These are phyloP conservation scores for Branchinecta sandiegonensis DNA, from an alignment of 2,888 invertebrate species.

Conservation along the genomic window DNA sequence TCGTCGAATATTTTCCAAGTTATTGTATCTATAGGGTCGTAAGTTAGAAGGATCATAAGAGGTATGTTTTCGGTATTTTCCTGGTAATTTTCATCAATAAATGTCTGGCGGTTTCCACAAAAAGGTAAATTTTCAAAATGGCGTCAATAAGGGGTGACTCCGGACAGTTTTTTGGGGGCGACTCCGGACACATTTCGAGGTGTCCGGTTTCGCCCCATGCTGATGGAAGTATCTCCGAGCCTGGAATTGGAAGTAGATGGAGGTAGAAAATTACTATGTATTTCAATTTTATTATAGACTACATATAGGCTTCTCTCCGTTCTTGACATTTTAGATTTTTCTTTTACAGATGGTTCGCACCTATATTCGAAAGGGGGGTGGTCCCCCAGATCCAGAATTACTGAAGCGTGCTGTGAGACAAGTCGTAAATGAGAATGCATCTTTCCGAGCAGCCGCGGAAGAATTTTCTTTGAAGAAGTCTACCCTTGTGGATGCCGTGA, in stretches of 20 bases:
- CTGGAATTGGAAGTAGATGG: neutral
- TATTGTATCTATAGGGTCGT: too few species aligned
- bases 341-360: conserved; percentile 19
- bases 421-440: conserved; percentile 4
- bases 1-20: too few species aligned
- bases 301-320: conserved; percentile 9
- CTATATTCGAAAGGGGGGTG: conserved; percentile 8
- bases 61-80: too few species aligned
- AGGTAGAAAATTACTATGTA: neutral
- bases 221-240: conserved; percentile 1
- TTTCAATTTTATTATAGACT: conserved; percentile 8
- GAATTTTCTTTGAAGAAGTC: conserved; percentile 19
- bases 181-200: too few species aligned
- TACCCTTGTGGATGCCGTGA: conserved; percentile 13
- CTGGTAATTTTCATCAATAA: too few species aligned
- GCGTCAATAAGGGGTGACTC: too few species aligned
- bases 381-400: conserved; percentile 14
- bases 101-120: too few species aligned
- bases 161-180: too few species aligned
- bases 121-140: too few species aligned
- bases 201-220: neutral
- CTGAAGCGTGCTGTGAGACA: conserved; percentile 17
- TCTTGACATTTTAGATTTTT: conserved; percentile 15
- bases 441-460: conserved; percentile 18
- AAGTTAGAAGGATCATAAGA: too few species aligned